phyloP scores from a whole-genome alignment of 1,140 invertebrate genomes.

The Bombus ignitus region DNA sequence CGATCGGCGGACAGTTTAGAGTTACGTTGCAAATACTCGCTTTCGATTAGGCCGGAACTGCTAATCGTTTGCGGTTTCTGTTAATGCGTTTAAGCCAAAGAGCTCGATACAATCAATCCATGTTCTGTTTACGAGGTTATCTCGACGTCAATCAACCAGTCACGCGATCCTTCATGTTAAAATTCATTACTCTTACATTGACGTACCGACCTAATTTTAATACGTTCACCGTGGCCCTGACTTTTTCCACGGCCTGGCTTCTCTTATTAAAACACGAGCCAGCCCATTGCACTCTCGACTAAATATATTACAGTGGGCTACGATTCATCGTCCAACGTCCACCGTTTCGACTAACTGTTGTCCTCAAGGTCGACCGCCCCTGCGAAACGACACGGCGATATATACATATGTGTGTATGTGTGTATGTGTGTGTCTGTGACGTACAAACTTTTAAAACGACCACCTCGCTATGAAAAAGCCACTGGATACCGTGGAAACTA shows the following conservation, averaged over 20 bases:
- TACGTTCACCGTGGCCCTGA: slow-evolving; percentile 5
- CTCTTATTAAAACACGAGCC: not conserved
- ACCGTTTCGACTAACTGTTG: not conserved
- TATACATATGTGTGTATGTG: too few species aligned
- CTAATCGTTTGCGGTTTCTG: not conserved
- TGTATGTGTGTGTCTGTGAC: too few species aligned
- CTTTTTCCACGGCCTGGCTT: not conserved
- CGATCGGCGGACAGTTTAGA: not conserved
- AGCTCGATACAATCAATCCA: not conserved
- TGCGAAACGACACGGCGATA: slow-evolving; percentile 19
- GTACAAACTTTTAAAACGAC: too few species aligned
- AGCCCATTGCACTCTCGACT: not conserved
- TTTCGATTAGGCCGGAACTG: not conserved
- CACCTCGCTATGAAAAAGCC: too few species aligned
- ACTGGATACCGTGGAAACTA: too few species aligned
- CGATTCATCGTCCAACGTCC: slow-evolving; percentile 32
- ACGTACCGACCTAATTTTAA: not conserved
- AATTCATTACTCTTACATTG: not conserved
- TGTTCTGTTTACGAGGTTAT: not conserved
- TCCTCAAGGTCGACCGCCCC: not conserved
- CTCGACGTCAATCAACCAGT: not conserved
- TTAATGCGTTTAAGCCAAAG: not conserved
- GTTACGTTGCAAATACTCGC: not conserved
- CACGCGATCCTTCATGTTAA: not conserved
- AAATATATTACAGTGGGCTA: slow-evolving; percentile 17